Base-by-base conservation (phyloP, 2,113 vertebrate genomes). In the Pedetes capensis region DNA sequence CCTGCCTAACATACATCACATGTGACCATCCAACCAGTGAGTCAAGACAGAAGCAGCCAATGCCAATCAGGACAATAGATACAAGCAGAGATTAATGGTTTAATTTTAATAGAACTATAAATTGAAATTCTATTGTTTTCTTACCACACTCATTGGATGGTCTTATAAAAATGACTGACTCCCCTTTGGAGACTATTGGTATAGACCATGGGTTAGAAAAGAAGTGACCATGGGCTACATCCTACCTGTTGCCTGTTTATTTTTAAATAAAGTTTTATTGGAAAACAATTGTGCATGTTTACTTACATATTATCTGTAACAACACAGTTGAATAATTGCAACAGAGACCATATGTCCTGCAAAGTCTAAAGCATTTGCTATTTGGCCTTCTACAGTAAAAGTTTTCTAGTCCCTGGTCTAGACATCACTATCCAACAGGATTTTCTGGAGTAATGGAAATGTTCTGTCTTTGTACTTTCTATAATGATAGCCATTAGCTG, bases 211-310 rank as follows among this genome's bases (percentile, higher is more conserved):
- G 25, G n/a, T 32, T 87, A n/a, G 64, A 79, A 92, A 96, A 93
- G 22, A 51, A 93, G 59, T 53, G 44, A 29, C 49, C 20, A 0
- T 47, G 51, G n/a, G 20, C 37, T 14, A 13, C 90, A 93, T 32
- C 10, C 6, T 66, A 23, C 37, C 13, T 51, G n/a, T 22, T 53
- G 6, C 55, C 44, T 92, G 7, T 10, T 49, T 86, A 7, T 53
- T 86, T 79, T 72, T 47, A 59, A 85, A 91, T 69, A 88, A 94
- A 91, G 47, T 81, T 76, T 78, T 72, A n/a, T 42, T 76, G 66
- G 49, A 44, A 95, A 13, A 68, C 44, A 71, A 17, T 47, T 75
- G 76, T 72, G 37, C 8, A n/a, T 44, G 32, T 89, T 80, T 29
- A 17, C n/a, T 91, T 76, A 29, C 25, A 37, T 55, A 34, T 59